Evolutionary conservation across 2,113 vertebrate species (phyloP), one percentile per base, ranked within the genome.

Genomic region (Regulus satrapa): DNA sequence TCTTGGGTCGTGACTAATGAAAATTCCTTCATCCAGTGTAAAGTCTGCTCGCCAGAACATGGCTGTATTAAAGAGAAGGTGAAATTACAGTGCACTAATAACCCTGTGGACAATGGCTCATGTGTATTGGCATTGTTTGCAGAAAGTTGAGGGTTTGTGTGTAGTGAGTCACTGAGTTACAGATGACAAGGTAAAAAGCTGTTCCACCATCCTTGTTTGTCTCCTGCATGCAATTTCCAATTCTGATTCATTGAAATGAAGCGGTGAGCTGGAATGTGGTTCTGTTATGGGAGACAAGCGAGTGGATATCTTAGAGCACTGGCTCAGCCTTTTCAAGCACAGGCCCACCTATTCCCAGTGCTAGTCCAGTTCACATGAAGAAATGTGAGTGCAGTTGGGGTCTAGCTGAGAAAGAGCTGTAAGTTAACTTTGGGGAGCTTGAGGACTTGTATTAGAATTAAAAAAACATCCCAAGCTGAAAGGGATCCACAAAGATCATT

Each of bases 71-170:
- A 55, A 68, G 58, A 72, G 80, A 24, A 78, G 58, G 25, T 76
- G 31, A 76, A 85, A 88, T 81, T 51, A n/a, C 48, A 54, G 77
- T 3, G 26, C 1, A 3, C 18, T 66, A 83, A 58, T 62, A 85
- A 46, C 45, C 49, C 32, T 29, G 36, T 28, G 77, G 89, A 91
- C 93, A 91, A 49, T 64, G 87, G 87, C 67, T 91, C 34, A 40
- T 86, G 66, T 69, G 45, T 59, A 17, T 14, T 40, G 74, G 62
- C 78, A 82, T 89, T 93, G 78, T 95, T 83, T 96, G 93, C 92
- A 77, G 78, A 66, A 61, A 29, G 79, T 34, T 67, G 59, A 74
- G 59, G 59, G 85, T 79, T 92, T 85, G 4, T 43, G n/a, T 45
- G n/a, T 16, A 1, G 40, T 95, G 95, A 93, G 75, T 96, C 89